A percentile compares a stretch with the other conserved stretches of the same genome.
These are phyloP conservation scores for Melolontha melolontha DNA, from an alignment of 2,888 invertebrate species.

Conservation along the genomic window DNA sequence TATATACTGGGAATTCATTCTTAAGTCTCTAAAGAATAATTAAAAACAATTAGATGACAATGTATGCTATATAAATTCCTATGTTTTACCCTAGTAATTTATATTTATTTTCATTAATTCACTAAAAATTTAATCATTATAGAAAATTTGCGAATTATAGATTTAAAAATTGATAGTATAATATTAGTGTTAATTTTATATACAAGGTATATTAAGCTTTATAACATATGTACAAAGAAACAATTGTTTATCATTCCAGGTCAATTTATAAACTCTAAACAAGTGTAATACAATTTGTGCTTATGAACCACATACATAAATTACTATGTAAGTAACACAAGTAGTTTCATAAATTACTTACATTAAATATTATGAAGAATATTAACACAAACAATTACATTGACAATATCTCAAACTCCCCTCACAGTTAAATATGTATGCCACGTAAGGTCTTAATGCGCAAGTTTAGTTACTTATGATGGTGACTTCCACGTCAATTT, in stretches of 20 bases:
- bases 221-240: slow-evolving; percentile 18
- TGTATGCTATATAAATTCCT: too few relatives aligned
- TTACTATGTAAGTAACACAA: slow-evolving; percentile 15
- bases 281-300: slow-evolving; percentile 7
- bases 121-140: too few relatives aligned
- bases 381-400: slow-evolving; percentile 43
- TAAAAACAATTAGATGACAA: too few relatives aligned
- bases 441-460: slow-evolving; percentile 73
- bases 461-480: slow-evolving; percentile 63
- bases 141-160: too few relatives aligned
- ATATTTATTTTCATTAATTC: too few relatives aligned
- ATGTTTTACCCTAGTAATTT: too few relatives aligned
- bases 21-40: neutral
- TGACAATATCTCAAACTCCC: slow-evolving; percentile 49
- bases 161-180: too few relatives aligned
- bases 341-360: slow-evolving; percentile 3
- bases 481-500: slow-evolving; percentile 64
- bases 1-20: slow-evolving; percentile 70
- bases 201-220: neutral
- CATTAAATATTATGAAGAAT: slow-evolving; percentile 13
- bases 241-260: slow-evolving; percentile 29
- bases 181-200: neutral
- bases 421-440: slow-evolving; percentile 59
- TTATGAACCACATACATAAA: neutral
- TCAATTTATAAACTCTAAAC: slow-evolving; percentile 23